These are phyloP conservation scores for Dione juno DNA, from an alignment of 2,888 invertebrate genomes.

Conservation along the genomic window DNA sequence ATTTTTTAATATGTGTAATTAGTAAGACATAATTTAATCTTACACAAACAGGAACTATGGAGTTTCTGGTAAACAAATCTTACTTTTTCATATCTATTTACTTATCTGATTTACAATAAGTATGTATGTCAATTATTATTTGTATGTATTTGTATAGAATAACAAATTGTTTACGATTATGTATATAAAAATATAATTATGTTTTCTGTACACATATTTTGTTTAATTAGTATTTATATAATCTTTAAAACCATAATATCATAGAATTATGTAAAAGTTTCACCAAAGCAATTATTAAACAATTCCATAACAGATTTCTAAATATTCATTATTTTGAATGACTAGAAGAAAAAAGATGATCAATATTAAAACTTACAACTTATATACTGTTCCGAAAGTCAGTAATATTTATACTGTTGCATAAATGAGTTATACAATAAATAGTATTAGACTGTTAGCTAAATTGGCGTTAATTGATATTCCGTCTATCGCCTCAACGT, in stretches of 20 bases:
- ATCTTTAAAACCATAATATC: neutral
- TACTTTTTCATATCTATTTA: too few species aligned
- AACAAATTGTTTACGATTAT: too few species aligned
- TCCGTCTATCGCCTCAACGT: constrained; percentile 52
- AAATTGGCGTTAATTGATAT: constrained; percentile 54
- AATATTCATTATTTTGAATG: constrained; percentile 37
- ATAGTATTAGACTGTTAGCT: constrained; percentile 44
- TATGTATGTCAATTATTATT: too few species aligned
- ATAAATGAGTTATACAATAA: constrained; percentile 41
- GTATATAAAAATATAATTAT: too few species aligned
- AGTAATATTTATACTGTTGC: constrained; percentile 35
- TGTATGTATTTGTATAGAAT: too few species aligned
- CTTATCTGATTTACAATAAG: too few species aligned
- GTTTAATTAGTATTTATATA: too few species aligned
- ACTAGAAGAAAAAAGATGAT: constrained; percentile 15
- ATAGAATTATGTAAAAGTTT: constrained; percentile 2
- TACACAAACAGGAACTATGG: neutral
- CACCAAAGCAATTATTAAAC: constrained; percentile 16
- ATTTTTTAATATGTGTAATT: neutral
- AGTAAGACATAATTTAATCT: too few species aligned
- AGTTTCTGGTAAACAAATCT: neutral
- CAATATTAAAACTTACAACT: constrained; percentile 24
- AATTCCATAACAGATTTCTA: constrained; percentile 39
- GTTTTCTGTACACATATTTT: too few species aligned
- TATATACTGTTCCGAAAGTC: constrained; percentile 34